A percentile compares a stretch with the other conserved stretches of the same genome.
These are phyloP conservation scores for Pterostichus madidus DNA, from an alignment of 2,888 invertebrate genomes.

Conservation along the genomic window DNA sequence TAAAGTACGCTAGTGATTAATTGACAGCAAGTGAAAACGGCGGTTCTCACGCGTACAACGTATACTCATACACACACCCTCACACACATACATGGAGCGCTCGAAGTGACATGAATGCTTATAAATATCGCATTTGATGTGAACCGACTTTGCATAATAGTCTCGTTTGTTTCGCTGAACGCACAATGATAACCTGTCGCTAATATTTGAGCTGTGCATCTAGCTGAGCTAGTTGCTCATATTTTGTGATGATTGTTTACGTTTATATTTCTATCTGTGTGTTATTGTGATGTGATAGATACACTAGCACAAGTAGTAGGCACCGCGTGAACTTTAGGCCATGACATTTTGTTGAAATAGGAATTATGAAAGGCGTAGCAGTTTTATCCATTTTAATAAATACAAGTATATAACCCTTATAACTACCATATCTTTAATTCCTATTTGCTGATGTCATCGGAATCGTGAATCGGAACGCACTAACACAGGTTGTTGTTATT, in stretches of 20 bases:
- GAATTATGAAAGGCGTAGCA: constrained; percentile 73
- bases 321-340: constrained; percentile 74
- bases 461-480: background rate
- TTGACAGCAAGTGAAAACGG: constrained; percentile 42
- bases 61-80: too few species aligned
- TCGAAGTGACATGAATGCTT: constrained; percentile 30
- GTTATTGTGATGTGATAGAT: too few species aligned
- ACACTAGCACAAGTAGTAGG: background rate
- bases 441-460: constrained; percentile 57
- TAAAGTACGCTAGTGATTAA: constrained; percentile 28
- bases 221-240: too few species aligned
- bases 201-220: background rate
- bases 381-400: constrained; percentile 61
- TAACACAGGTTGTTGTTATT: background rate
- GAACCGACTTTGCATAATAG: constrained; percentile 30
- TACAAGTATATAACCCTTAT: constrained; percentile 71
- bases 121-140: constrained; percentile 39
- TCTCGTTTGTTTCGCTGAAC: background rate
- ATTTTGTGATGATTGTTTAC: too few species aligned
- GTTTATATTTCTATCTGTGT: too few species aligned
- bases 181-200: constrained; percentile 2
- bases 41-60: constrained; percentile 22
- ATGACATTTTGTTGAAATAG: constrained; percentile 74
- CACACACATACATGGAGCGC: constrained; percentile 4
- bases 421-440: constrained; percentile 64